Evolutionary conservation across 2,797 vertebrate genomes (phyloP).

Genomic region (Sebastes hubbsi): DNA sequence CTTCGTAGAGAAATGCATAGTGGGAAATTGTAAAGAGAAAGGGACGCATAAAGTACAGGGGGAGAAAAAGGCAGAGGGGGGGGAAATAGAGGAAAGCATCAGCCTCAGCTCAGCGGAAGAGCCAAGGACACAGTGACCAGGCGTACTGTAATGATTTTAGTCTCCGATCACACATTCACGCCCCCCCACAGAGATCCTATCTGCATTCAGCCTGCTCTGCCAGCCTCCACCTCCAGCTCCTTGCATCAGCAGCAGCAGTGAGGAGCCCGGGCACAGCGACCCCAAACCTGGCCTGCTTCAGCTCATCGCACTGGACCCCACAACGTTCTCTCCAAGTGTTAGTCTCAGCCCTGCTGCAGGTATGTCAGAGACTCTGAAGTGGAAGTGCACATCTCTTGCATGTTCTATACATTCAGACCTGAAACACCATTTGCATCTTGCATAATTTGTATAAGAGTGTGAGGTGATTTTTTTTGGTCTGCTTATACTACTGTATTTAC

Average conservation of each 20-base stretch:
- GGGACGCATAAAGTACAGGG: not conserved
- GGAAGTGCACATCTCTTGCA: not conserved
- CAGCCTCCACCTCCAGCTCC: slow-evolving; percentile 65
- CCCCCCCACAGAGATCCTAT: slow-evolving; percentile 79
- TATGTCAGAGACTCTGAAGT: slow-evolving; percentile 17
- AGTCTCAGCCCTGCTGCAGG: slow-evolving; percentile 20
- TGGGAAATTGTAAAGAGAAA: not conserved
- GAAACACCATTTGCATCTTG: slow-evolving; percentile 26
- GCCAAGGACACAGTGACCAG: slow-evolving; percentile 84
- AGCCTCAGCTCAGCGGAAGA: slow-evolving; percentile 71
- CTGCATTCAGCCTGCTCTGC: slow-evolving; percentile 73
- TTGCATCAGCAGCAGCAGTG: slow-evolving; percentile 29
- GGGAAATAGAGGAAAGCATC: slow-evolving; percentile 42
- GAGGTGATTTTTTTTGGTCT: not conserved
- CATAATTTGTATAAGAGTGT: slow-evolving; percentile 9
- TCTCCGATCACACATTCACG: slow-evolving; percentile 81
- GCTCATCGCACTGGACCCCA: slow-evolving; percentile 24
- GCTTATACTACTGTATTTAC: not conserved
- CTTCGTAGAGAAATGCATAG: not conserved
- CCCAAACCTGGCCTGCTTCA: slow-evolving; percentile 23
- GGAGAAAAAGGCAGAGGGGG: slow-evolving; percentile 17
- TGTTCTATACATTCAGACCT: not conserved
- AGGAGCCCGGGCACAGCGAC: slow-evolving; percentile 20
- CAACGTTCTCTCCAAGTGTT: not conserved
- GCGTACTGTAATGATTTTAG: slow-evolving; percentile 84